phyloP scores from a whole-genome alignment of 1,140 invertebrate species.

The Brachionus plicatilis region DNA sequence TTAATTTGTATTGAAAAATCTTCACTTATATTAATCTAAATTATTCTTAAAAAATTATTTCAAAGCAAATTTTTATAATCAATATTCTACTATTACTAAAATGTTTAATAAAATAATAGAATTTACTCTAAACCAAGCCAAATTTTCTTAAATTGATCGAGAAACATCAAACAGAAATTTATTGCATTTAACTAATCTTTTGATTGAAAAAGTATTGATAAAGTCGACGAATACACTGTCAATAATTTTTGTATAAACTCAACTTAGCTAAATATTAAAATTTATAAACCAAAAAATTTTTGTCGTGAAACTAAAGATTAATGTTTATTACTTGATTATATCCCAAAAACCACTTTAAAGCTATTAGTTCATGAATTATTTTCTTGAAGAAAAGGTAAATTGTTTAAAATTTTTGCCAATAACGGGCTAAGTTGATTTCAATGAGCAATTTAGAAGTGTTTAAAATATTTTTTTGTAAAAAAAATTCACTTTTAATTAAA shows the following conservation, averaged over 20 bases:
- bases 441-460: neutral
- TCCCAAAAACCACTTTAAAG: neutral
- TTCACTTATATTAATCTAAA: neutral
- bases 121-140: neutral
- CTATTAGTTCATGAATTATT: neutral
- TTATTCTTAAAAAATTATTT: no score
- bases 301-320: neutral
- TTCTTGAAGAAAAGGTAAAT: neutral
- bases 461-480: neutral
- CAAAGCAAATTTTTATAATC: neutral
- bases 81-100: no score
- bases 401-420: neutral
- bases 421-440: neutral
- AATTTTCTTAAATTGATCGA: neutral
- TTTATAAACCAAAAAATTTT: no score
- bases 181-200: neutral
- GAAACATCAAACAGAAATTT: neutral
- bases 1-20: no score
- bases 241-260: no score
- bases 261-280: no score
- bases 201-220: neutral
- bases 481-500: no score
- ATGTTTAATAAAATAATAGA: no score
- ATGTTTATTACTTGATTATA: neutral
- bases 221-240: neutral